phyloP scores from a whole-genome alignment of 2,113 vertebrate genomes.

The Rhinolophus sinicus region DNA sequence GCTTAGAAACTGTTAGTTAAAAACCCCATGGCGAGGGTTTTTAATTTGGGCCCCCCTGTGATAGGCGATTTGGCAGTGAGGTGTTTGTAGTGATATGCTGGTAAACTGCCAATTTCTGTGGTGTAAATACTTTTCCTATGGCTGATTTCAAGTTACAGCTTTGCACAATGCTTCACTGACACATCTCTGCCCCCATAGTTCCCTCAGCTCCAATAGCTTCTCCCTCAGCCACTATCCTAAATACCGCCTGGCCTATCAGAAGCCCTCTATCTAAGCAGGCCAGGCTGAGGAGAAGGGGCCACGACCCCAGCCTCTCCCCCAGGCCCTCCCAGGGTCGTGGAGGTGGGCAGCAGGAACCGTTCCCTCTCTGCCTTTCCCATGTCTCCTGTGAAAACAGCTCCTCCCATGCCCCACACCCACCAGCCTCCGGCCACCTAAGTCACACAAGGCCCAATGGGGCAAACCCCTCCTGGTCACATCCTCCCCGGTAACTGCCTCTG shows the following conservation, averaged over 20 bases:
- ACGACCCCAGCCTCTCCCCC: neutral
- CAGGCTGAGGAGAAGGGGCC: neutral
- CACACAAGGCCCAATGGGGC: fast-evolving
- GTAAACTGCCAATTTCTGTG: neutral
- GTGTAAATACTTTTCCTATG: neutral
- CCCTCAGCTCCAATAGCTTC: neutral
- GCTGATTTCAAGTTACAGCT: neutral
- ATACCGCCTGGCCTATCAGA: neutral
- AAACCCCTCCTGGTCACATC: fast-evolving
- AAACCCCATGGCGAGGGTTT: neutral
- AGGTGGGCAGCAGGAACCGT: neutral
- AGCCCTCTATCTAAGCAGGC: neutral
- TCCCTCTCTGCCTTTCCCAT: fast-evolving
- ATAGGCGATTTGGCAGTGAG: neutral
- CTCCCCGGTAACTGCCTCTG: neutral
- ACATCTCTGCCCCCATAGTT: neutral
- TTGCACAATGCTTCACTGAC: neutral
- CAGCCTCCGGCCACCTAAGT: neutral
- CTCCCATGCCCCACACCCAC: fast-evolving
- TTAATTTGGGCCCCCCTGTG: neutral
- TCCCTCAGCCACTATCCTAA: neutral
- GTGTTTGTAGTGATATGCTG: neutral
- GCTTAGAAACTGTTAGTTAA: neutral
- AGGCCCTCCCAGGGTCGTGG: neutral
- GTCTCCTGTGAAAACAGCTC: neutral